Conservation (phyloP, 1,140 invertebrate genomes). For the Lucilia cuprina region DNA sequence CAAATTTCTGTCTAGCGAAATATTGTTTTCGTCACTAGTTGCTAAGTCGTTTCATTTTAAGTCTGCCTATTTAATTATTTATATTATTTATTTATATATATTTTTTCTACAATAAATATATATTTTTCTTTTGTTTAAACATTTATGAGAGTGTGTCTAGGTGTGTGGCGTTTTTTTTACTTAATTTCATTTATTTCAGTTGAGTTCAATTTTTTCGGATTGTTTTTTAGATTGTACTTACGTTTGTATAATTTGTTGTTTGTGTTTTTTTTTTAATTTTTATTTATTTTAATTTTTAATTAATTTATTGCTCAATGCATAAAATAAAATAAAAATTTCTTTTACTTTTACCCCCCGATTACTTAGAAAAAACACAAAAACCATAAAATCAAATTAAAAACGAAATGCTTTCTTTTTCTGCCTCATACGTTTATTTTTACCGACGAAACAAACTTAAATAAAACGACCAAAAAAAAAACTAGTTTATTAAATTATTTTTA, state of each 20-base stretch:
- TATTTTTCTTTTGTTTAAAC: too few species aligned
- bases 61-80: not conserved
- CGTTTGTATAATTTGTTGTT: not conserved
- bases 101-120: not conserved
- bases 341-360: not conserved
- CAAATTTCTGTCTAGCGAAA: not conserved
- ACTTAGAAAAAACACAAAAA: not conserved
- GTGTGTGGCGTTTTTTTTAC: too few species aligned
- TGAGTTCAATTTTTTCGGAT: not conserved
- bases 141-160: too few species aligned
- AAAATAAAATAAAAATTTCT: not conserved
- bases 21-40: conserved; percentile 4
- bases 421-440: too few species aligned
- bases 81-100: not conserved
- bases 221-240: not conserved
- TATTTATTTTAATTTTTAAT: not conserved
- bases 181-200: not conserved
- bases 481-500: too few species aligned
- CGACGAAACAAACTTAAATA: too few species aligned
- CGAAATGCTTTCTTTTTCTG: not conserved
- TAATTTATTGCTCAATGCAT: not conserved
- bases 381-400: too few species aligned
- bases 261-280: not conserved
- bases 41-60: conserved; percentile 9
- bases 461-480: too few species aligned